A percentile compares a stretch with the other conserved stretches of the same genome.
Evolutionary conservation across 2,113 vertebrate genomes (phyloP).

Genomic region (Macquaria australasica): DNA sequence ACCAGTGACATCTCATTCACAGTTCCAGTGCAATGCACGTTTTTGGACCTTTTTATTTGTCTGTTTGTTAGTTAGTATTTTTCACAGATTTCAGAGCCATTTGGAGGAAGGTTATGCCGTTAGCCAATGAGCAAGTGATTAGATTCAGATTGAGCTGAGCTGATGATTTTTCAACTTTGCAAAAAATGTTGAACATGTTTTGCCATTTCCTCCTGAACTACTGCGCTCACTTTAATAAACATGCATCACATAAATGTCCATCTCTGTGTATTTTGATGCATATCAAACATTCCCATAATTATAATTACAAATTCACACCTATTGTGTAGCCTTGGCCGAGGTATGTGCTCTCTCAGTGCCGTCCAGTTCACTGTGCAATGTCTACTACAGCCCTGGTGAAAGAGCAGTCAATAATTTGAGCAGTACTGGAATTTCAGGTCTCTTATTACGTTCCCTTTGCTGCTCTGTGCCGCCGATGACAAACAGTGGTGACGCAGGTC

Average conservation of each 20-base stretch:
- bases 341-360: background rate
- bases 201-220: background rate
- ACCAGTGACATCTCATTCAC: background rate
- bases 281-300: slow-evolving; percentile 7
- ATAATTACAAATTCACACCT: background rate
- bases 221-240: background rate
- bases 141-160: background rate
- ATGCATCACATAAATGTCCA: background rate
- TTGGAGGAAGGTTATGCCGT: background rate
- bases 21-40: too few relatives aligned
- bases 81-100: background rate
- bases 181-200: background rate
- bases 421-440: background rate
- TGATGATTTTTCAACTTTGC: background rate
- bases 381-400: background rate
- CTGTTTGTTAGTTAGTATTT: background rate
- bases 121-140: background rate
- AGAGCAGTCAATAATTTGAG: slow-evolving; percentile 49
- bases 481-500: background rate
- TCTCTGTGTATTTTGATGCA: background rate
- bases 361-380: background rate
- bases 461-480: too few relatives aligned
- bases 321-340: background rate
- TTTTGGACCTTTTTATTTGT: background rate
- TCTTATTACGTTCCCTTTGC: background rate